These are phyloP conservation scores for Drosophila nr. fundita DNA, from an alignment of 2,888 invertebrate genomes.

Conservation along the genomic window DNA sequence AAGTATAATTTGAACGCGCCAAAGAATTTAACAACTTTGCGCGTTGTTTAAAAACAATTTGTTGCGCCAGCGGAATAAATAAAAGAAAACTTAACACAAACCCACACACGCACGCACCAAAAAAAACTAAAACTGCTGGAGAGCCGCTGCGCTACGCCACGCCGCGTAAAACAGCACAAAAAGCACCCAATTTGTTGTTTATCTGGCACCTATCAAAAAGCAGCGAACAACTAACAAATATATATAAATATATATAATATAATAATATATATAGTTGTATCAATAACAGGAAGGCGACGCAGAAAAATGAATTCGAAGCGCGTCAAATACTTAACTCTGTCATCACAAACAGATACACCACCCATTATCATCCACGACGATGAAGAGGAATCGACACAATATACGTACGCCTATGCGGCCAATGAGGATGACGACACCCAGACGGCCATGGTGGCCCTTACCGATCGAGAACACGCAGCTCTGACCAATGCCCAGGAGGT, in stretches of 20 bases:
- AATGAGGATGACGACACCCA: constrained; percentile 78
- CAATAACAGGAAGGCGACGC: not conserved
- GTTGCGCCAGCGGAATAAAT: constrained; percentile 6
- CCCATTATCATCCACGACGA: constrained; percentile 80
- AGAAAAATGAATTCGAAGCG: constrained; percentile 81
- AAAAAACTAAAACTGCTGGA: constrained; percentile 23
- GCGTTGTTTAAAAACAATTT: constrained; percentile 11
- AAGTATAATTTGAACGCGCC: constrained; percentile 58
- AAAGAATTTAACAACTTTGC: constrained; percentile 50
- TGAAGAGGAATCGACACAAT: constrained; percentile 72
- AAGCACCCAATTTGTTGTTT: not conserved
- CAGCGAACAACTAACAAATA: not conserved
- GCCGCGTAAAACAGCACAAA: constrained; percentile 33
- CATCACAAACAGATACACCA: constrained; percentile 75
- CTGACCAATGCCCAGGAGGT: constrained; percentile 77
- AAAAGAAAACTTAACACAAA: constrained; percentile 17
- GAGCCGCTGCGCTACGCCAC: constrained; percentile 40
- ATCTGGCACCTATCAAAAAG: not conserved
- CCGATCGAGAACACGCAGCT: constrained; percentile 66
- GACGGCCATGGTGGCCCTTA: constrained; percentile 80
- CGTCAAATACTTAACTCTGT: constrained; percentile 71
- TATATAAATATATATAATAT: too few species aligned
- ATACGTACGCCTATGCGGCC: constrained; percentile 81
- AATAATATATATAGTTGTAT: not conserved
- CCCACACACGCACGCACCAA: constrained; percentile 37